Base-by-base conservation (phyloP, 2,113 vertebrate genomes). In the Verasper variegatus region DNA sequence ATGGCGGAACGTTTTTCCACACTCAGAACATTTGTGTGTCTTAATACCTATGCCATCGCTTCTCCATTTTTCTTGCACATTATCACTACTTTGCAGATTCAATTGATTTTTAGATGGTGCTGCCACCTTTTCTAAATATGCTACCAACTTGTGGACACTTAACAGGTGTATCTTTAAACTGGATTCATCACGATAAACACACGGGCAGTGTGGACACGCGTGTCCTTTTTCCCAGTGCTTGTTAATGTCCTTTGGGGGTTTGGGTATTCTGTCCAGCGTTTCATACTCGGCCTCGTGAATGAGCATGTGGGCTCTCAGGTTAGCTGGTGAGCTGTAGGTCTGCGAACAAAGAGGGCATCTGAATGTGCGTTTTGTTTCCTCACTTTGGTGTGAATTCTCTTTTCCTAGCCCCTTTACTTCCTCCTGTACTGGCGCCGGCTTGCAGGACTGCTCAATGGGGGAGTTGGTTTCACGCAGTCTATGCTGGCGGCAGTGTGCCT, bases 401-500 rank as follows among this genome's bases (percentile, higher is more conserved):
- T 94, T 93, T 45, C 71, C 92, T 0, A 26, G 55, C 23, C 57
- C 78, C 60, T 40, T 80, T 2, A 23, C 72, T 6, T 55, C 24
- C 10, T 90, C 83, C 5, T 79, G 89, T 35, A 21, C 67, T 1
- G 86, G 21, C n/a, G 70, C n/a, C 63, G 71, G 86, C 23, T 90
- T 84, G 66, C 59, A 52, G 26, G 73, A 67, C 24, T 81, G 71
- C 56, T 83, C 77, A 1, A 58, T 13, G 21, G 76, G 24, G 0
- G 83, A 61, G 64, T 79, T 75, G 42, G 68, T 71, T 67, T 81
- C 67, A 3, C 12, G 70, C 49, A 88, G 91, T 64, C 91, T 88
- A 47, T 95, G 94, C 69, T 93, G 93, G 40, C 94, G 92, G 75
- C 84, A 93, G 86, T 95, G 95, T 0, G 93, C 93, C 87, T 93